Base-by-base conservation (phyloP, 2,888 invertebrate genomes). In the Craniophora ligustri region DNA sequence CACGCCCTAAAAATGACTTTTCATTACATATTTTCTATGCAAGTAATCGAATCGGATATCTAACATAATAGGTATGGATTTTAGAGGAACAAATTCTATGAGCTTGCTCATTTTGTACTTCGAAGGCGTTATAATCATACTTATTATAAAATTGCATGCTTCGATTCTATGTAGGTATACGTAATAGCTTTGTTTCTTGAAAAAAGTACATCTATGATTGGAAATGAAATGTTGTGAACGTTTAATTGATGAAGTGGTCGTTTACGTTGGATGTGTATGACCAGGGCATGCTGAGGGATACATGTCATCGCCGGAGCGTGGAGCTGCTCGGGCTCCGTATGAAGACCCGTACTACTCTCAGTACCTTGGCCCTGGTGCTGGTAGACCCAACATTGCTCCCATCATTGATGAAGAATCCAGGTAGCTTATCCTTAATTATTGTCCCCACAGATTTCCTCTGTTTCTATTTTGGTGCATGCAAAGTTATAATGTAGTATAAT, bases 391-490 rank as follows among this genome's bases (percentile, higher is more conserved):
- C 36, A 97, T 98, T 59, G 97, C 98, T 5, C 98, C 98, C 3
- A 96, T 98, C 53, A 98, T 98, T 70, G 98, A 98, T 81, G 98
- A 98, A 85, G 98, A 98, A 91, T 95, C 97, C 56, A 95, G 95
- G 96, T 96, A 91, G 26, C 11, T 15, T 8, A 7, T n/a, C n/a
- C 2, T 21, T 36, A 5, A 18, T 35, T 2, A 18, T 0, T 0
- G 2, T 5, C 13, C 8, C 2, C 8, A 1, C 6, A 19, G 5
- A 5, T 19, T 19, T 19, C n/a, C n/a, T n/a, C n/a, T n/a, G n/a
- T n/a, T n/a, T n/a, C n/a, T n/a, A n/a, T n/a, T n/a, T n/a, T n/a
- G n/a, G n/a, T n/a, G n/a, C n/a, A n/a, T n/a, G n/a, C n/a, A n/a
- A n/a, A n/a, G n/a, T n/a, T n/a, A n/a, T n/a, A n/a, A n/a, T n/a